Base-by-base conservation (phyloP, 2,113 vertebrate species). In the Rhinoderma darwinii region DNA sequence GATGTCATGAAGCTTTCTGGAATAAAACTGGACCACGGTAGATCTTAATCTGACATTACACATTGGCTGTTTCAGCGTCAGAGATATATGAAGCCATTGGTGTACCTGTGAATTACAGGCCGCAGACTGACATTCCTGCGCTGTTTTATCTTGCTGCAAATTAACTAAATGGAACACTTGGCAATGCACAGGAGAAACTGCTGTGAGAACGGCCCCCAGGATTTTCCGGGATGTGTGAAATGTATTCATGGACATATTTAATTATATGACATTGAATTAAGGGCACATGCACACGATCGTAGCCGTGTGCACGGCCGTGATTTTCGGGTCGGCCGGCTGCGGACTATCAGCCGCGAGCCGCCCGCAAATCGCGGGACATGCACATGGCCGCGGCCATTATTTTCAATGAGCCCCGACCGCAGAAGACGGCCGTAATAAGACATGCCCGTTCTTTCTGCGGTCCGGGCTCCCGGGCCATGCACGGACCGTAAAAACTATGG, bases 21-120 rank as follows among this genome's bases (percentile, higher is more conserved):
- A 77, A 51, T 70, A 35, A 37, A 77, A 32, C 75, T 30, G 44
- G 18, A 77, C 17, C 75, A 20, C 75, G 44, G 75, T 35, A 77
- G 75, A 77, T 77, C 14, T 51, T 77, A 76, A 77, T 77, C 44
- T 51, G 32, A 70, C 35, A 22, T 37, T 35, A 51, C 75, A 77
- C 44, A 18, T 77, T 35, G 41, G 2, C 35, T 39, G 32, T 20
- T 27, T n/a, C 73, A 30, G 9, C 17, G 44, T 51, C 27, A 25
- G n/a, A 12, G 44, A 3, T 20, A 18, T n/a, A 74, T 75, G 20
- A 41, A 11, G 73, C n/a, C 41, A 32, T 15, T 20, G 5, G 15
- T 35, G 43, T 20, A 10, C 27, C 27, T 4, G 27, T 18, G 75
- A 77, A 20, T 32, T 32, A 20, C 47, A 50, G 15, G 25, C 74